These are phyloP conservation scores for Chalcosyrphus nemorum DNA, from an alignment of 2,888 invertebrate genomes.

Conservation along the genomic window DNA sequence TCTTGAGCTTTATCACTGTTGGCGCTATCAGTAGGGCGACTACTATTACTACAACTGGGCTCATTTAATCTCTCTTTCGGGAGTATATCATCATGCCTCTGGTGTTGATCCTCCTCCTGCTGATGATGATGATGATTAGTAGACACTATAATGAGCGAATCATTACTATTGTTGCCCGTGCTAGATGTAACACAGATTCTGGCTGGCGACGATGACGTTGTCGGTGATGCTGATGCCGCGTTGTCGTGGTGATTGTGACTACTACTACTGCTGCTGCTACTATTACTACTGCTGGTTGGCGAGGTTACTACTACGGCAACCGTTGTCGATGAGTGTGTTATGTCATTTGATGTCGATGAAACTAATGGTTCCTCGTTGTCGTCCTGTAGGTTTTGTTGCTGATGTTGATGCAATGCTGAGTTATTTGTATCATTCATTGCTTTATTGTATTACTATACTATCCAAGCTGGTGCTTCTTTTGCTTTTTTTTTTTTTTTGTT, in stretches of 20 bases:
- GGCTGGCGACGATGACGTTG: conserved; percentile 59
- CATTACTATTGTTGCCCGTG: conserved; percentile 67
- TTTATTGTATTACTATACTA: conserved; percentile 74
- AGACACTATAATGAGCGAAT: conserved; percentile 47
- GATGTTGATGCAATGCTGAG: conserved; percentile 68
- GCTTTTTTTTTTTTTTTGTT: too few species aligned
- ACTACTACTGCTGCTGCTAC: conserved; percentile 44
- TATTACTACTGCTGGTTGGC: conserved; percentile 63
- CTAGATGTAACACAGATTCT: conserved; percentile 66
- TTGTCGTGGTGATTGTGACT: conserved; percentile 40
- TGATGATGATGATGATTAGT: conserved; percentile 43
- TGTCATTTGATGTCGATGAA: conserved; percentile 77
- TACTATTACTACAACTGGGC: conserved; percentile 62
- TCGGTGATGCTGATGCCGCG: conserved; percentile 15
- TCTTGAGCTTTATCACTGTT: conserved; percentile 18
- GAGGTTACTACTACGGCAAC: conserved; percentile 62
- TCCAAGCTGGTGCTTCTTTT: background rate
- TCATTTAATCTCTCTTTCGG: conserved; percentile 33
- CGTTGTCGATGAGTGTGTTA: conserved; percentile 71
- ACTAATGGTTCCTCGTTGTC: conserved; percentile 78
- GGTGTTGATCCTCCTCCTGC: conserved; percentile 23
- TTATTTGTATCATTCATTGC: conserved; percentile 77
- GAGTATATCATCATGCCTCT: conserved; percentile 30
- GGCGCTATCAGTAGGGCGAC: background rate
- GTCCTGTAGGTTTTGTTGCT: conserved; percentile 65